Evolutionary conservation across 35 echinoderm and acorn worm species (phyloP).

Genomic region (Strongylocentrotus purpuratus): DNA sequence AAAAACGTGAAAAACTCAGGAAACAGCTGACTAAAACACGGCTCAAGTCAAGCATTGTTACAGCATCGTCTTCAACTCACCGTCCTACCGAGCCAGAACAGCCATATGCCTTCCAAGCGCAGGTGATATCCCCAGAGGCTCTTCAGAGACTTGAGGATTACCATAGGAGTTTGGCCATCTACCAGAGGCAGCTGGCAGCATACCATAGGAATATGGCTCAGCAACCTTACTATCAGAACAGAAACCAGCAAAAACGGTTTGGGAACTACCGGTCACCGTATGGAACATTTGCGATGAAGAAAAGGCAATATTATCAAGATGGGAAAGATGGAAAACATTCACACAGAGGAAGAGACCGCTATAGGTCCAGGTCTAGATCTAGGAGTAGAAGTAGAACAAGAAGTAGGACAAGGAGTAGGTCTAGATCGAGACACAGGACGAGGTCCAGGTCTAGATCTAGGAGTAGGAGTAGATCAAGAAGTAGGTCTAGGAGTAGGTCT

Average conservation of each 20-base stretch:
- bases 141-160: constrained; percentile 22
- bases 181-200: constrained; percentile 31
- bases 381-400: neutral
- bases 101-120: constrained; percentile 12
- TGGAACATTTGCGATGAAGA: constrained; percentile 28
- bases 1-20: constrained; percentile 51
- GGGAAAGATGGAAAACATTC: neutral
- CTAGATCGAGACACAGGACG: neutral
- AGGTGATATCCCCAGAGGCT: constrained; percentile 30
- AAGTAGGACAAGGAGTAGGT: neutral
- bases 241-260: neutral
- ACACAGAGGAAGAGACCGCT: neutral
- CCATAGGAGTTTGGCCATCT: constrained; percentile 30
- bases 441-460: neutral
- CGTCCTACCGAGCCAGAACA: neutral
- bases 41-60: constrained; percentile 54
- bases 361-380: neutral
- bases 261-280: constrained; percentile 23
- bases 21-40: constrained; percentile 49
- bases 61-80: neutral
- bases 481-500: neutral
- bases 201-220: constrained; percentile 21
- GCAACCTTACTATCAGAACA: constrained; percentile 6
- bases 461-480: neutral
- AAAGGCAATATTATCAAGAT: neutral